A percentile compares a stretch with the other conserved stretches of the same genome.
These are phyloP conservation scores for Xanthia icteritia DNA, from an alignment of 2,888 invertebrate genomes.

Conservation along the genomic window DNA sequence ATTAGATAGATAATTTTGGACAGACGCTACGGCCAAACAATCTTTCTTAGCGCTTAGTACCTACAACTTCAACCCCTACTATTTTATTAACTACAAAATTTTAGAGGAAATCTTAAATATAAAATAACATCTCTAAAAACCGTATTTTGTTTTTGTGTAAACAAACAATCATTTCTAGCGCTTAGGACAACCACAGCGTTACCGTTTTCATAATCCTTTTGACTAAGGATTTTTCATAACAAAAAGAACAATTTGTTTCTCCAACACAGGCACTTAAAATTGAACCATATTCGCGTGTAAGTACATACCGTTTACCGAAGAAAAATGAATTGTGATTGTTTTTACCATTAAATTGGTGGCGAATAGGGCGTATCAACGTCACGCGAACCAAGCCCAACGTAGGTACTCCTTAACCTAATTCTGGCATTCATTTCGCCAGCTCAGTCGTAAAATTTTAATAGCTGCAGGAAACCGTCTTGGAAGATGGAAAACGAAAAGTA, in stretches of 20 bases:
- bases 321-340: conserved; percentile 75
- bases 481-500: conserved; percentile 78
- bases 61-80: neutral
- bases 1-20: neutral
- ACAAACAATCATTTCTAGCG: neutral
- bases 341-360: conserved; percentile 77
- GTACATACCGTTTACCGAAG: conserved; percentile 53
- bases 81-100: neutral
- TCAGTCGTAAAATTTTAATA: conserved; percentile 89
- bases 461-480: conserved; percentile 82
- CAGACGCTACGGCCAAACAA: neutral
- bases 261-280: conserved; percentile 18
- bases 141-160: neutral
- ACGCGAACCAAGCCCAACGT: conserved; percentile 81
- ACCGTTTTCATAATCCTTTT: neutral
- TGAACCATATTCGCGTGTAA: conserved; percentile 45
- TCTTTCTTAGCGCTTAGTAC: neutral
- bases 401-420: conserved; percentile 87
- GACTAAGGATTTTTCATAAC: neutral
- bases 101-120: neutral
- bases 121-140: neutral
- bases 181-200: neutral
- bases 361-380: conserved; percentile 77
- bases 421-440: conserved; percentile 87
- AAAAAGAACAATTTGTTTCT: conserved; percentile 27